Evolutionary conservation across 2,113 vertebrate species (phyloP).

Genomic region (Cololabis saira): DNA sequence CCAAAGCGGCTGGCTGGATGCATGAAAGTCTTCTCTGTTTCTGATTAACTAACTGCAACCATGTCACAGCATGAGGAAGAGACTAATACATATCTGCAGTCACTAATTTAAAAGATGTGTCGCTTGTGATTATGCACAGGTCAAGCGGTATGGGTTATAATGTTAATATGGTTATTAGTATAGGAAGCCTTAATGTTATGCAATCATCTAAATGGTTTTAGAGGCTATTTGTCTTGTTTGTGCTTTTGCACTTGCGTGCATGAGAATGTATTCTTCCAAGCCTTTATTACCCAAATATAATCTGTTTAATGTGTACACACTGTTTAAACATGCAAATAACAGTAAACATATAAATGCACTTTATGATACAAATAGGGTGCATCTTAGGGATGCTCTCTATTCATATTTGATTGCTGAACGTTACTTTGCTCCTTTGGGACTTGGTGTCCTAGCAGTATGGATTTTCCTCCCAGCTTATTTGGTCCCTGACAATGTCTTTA

Average conservation of each 20-base stretch:
- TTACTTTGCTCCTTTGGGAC: slow-evolving; percentile 33
- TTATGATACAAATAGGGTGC: slow-evolving; percentile 11
- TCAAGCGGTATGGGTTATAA: slow-evolving; percentile 19
- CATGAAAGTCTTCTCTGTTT: slow-evolving; percentile 25
- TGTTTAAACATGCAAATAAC: not conserved
- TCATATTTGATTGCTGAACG: slow-evolving; percentile 24
- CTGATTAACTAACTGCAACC: slow-evolving; percentile 50
- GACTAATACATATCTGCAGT: not conserved
- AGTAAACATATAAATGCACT: slow-evolving; percentile 8
- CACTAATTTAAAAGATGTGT: slow-evolving; percentile 31
- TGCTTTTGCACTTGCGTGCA: slow-evolving; percentile 8
- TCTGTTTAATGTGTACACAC: slow-evolving; percentile 13
- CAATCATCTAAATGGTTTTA: slow-evolving; percentile 37
- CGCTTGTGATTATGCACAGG: slow-evolving; percentile 40
- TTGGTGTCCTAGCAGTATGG: slow-evolving; percentile 2
- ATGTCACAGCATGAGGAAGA: slow-evolving; percentile 11
- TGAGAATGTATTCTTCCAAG: slow-evolving; percentile 14
- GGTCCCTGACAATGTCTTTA: slow-evolving; percentile 33
- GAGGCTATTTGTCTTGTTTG: slow-evolving; percentile 32
- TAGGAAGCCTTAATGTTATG: slow-evolving; percentile 18
- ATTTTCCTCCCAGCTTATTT: slow-evolving; percentile 42
- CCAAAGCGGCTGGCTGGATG: slow-evolving; percentile 25
- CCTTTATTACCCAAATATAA: slow-evolving; percentile 2
- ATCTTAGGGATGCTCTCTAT: slow-evolving; percentile 16
- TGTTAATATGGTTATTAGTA: slow-evolving; percentile 30